A percentile compares a stretch with the other conserved stretches of the same genome.
Conservation (phyloP, 1,140 invertebrate species). For the Metopolophium dirhodum region DNA sequence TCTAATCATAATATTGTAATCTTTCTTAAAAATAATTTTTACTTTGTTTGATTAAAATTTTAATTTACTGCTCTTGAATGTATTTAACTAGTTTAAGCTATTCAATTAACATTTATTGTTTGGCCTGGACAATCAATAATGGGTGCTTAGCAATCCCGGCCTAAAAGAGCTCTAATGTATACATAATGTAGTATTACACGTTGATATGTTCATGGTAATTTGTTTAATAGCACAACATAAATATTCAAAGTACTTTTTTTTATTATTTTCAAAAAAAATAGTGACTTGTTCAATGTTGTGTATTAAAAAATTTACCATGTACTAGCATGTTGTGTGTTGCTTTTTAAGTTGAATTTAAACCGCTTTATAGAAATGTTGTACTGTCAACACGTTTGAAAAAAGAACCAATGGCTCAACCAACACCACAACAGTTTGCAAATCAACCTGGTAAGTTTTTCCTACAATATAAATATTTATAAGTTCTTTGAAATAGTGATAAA, state of each 20-base stretch:
- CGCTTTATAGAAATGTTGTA: slow-evolving; percentile 48
- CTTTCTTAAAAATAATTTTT: neutral
- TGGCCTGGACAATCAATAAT: neutral
- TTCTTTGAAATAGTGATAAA: neutral
- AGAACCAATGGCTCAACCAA: slow-evolving; percentile 40
- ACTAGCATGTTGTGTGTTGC: slow-evolving; percentile 28
- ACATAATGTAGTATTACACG: neutral
- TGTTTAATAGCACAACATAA: neutral
- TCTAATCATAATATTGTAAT: neutral
- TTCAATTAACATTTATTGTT: neutral
- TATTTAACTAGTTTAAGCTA: neutral
- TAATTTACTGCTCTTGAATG: neutral
- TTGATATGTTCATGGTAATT: neutral
- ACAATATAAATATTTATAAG: neutral
- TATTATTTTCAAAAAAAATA: neutral
- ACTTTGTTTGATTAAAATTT: neutral
- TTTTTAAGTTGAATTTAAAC: slow-evolving; percentile 48
- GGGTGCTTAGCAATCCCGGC: neutral
- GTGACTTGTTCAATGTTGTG: neutral
- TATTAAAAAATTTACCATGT: neutral
- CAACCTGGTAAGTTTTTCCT: slow-evolving; percentile 23
- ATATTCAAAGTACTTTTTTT: neutral
- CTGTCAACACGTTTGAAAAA: slow-evolving; percentile 48
- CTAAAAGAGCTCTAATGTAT: neutral
- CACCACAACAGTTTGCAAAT: slow-evolving; percentile 32